Base-by-base conservation (phyloP, 1,140 invertebrate genomes). In the Trypoxylus dichotomus region DNA sequence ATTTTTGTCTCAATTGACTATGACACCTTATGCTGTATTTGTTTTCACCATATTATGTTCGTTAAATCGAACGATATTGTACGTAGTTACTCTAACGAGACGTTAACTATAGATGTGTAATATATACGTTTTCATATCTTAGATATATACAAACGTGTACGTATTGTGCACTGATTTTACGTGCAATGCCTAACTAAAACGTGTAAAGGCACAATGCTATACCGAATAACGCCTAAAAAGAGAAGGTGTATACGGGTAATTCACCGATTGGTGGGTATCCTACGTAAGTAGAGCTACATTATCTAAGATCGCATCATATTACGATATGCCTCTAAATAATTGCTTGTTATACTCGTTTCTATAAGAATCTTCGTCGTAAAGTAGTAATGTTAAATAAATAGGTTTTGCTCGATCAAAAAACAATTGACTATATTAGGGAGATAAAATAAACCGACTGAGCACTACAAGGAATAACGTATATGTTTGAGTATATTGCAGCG, bases 191-290 rank as follows among this genome's bases (percentile, higher is more conserved):
- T 54, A 54, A n/a, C 15, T 6, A 54, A 19, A 54, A n/a, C 19
- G 47, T 54, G 47, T 54, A 54, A 54, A 54, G 47, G 47, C 47
- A 54, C 47, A 54, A n/a, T 15, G 47, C 47, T 54, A 54, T 54
- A 54, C 47, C 47, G 47, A 54, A 6, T 54, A 19, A 54, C 47
- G 47, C 47, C 47, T 19, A 54, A 54, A 15, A 19, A 0, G 47
- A 54, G n/a, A 19, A 43, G 42, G 8, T 54, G 47, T 54, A 5
- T 54, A 6, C 19, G 15, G 1, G 42, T 43, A 10, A 11, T 43
- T 43, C 42, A 54, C 47, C 13, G 19, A 19, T n/a, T 19, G 47
- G 47, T 37, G 32, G 5, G 32, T 37, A 32, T 32, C 7, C 29
- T 32, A 32, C 29, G 29, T 32, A 37, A 5, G 32, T 37, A 37